Evolutionary conservation across 2,797 vertebrate genomes (phyloP), one percentile per base, ranked within the genome.

Genomic region (Remorina albescens): DNA sequence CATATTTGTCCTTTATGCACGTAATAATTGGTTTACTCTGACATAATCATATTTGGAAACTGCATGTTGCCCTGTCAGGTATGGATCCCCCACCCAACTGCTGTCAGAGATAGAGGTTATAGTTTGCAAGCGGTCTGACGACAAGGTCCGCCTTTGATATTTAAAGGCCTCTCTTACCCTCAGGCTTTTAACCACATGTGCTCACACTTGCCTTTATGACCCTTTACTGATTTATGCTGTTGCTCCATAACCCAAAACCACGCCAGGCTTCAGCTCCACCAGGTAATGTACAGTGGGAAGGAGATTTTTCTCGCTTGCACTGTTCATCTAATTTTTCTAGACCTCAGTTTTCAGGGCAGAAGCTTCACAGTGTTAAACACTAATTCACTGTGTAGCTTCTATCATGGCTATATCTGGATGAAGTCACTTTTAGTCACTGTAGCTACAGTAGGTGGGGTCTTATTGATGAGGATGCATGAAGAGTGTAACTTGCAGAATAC

Each of bases 121-220:
- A 88, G 89, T 81, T 85, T 78, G 76, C 53, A 83, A 68, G 58
- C 60, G 75, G 61, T 76, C 53, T 83, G 60, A 81, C 2, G 44
- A 61, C 73, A 69, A 58, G 51, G 47, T 76, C 58, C 37, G 60
- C 44, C 47, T 62, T 76, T 90, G 85, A 88, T 86, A 90, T 91
- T 87, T 87, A 90, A 92, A 91, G 86, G 89, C n/a, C 84, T 54
- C 30, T 37, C 37, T 75, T 53, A 46, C 77, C 89, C 91, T 69
- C 71, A 58, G 87, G 90, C 84, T 53, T 77, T 78, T 6, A 54
- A 41, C 65, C 68, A 56, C 58, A 51, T 74, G 74, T 73, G 74
- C 25, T 5, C 44, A 50, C 37, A 18, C 51, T 50, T 8, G 12
- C 51, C 53, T 72, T 74, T 67, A 72, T 47, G 0, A 37, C 12